Percentiles rank a stretch among this genome's conserved stretches.
Conservation (phyloP, 2,113 vertebrate species). For the Alouatta palliata region DNA sequence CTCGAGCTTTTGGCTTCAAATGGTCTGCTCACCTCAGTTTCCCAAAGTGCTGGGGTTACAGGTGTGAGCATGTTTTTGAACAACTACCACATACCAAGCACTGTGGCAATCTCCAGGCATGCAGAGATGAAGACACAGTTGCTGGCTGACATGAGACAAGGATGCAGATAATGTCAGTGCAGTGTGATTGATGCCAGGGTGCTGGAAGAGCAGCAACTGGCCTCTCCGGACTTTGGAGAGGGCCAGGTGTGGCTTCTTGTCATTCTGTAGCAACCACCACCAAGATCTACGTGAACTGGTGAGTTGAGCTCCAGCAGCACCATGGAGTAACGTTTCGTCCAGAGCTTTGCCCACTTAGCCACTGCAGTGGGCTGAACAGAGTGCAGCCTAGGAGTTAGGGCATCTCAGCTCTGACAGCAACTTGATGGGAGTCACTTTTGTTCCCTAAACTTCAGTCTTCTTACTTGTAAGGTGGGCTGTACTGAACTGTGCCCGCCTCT, state of each 20-base stretch:
- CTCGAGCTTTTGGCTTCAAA: no score
- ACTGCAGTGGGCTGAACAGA: background rate
- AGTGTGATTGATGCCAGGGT: background rate
- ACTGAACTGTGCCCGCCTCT: background rate
- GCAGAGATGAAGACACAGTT: background rate
- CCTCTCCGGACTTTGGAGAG: background rate
- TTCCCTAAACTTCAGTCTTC: background rate
- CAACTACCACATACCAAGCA: accelerated
- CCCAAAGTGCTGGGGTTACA: no score
- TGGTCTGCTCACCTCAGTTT: no score
- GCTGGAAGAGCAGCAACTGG: background rate
- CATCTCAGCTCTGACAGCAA: background rate
- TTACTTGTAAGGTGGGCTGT: background rate
- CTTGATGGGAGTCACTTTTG: background rate
- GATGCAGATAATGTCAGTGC: background rate
- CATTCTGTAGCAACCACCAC: background rate
- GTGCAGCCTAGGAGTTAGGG: accelerated
- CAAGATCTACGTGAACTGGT: background rate
- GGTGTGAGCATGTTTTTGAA: background rate
- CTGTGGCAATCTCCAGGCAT: background rate
- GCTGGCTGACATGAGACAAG: background rate
- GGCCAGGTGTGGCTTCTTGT: background rate
- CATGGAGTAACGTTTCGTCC: accelerated
- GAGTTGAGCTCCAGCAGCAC: accelerated
- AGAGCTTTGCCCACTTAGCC: background rate